Conservation (phyloP, 64 coral and sea anemone genomes). For the Montipora capricornis region DNA sequence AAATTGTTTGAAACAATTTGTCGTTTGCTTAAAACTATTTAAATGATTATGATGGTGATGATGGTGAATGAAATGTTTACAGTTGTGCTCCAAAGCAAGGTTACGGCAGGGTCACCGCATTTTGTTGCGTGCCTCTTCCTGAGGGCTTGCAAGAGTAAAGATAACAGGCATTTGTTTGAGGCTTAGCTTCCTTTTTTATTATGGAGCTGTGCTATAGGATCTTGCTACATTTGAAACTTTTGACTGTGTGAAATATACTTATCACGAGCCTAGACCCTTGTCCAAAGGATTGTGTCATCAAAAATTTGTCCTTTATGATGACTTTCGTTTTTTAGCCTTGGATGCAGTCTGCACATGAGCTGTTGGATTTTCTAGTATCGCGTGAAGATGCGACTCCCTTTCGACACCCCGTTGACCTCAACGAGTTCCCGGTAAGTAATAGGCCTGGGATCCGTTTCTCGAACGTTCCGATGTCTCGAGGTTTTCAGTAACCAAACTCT, state of each 20-base stretch:
- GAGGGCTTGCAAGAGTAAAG: constrained; percentile 27
- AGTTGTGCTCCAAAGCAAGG: not conserved
- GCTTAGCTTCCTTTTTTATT: not conserved
- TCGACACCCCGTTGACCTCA: constrained; percentile 76
- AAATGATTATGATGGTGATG: too few relatives aligned
- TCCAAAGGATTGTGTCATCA: too few relatives aligned
- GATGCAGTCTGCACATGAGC: constrained; percentile 77
- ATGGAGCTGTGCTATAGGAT: constrained; percentile 18
- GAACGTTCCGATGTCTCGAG: too few relatives aligned
- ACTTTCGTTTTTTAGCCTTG: constrained; percentile 53
- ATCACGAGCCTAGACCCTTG: too few relatives aligned
- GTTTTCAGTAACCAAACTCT: too few relatives aligned
- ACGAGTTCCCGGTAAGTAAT: constrained; percentile 85
- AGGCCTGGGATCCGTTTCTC: not conserved
- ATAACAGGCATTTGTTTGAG: constrained; percentile 28
- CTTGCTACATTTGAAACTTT: constrained; percentile 7
- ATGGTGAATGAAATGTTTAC: not conserved
- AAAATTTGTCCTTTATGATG: not conserved
- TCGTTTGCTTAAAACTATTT: too few relatives aligned
- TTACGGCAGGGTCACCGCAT: constrained; percentile 23
- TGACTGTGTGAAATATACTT: too few relatives aligned
- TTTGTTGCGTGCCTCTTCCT: constrained; percentile 16
- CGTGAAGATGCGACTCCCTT: constrained; percentile 96
- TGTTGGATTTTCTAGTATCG: constrained; percentile 87
- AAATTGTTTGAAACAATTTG: too few relatives aligned